Percentiles rank a stretch among this genome's conserved stretches.
These are phyloP conservation scores for Linepithema humile DNA, from an alignment of 1,140 invertebrate species.

Conservation along the genomic window DNA sequence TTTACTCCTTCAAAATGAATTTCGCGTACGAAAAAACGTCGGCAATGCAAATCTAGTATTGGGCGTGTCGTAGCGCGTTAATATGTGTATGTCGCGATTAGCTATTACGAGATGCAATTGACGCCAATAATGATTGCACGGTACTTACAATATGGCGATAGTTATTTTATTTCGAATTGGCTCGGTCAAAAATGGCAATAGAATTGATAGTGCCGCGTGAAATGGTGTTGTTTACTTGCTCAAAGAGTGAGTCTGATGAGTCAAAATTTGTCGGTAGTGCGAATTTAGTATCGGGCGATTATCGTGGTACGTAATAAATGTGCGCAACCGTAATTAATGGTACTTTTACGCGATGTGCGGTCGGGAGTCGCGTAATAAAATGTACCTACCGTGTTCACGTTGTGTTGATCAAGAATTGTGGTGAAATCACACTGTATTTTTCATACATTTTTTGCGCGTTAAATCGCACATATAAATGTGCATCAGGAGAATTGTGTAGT, in stretches of 20 bases:
- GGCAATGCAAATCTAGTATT: background rate
- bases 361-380: background rate
- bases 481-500: background rate
- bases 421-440: background rate
- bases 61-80: background rate
- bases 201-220: background rate
- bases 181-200: background rate
- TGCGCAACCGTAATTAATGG: background rate
- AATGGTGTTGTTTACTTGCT: constrained; percentile 2
- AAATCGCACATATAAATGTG: background rate
- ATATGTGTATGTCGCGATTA: background rate
- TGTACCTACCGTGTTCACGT: background rate
- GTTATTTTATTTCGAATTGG: background rate
- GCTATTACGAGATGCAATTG: background rate
- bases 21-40: background rate
- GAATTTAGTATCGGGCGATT: background rate
- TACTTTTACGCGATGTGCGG: background rate
- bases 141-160: no score
- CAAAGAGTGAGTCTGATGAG: background rate
- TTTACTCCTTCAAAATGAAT: background rate
- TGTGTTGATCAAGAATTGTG: background rate
- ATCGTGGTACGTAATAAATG: background rate
- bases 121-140: background rate
- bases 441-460: background rate
- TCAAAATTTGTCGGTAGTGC: background rate